Conservation (phyloP, 2,888 invertebrate genomes). For the Geotrupes spiniger region DNA sequence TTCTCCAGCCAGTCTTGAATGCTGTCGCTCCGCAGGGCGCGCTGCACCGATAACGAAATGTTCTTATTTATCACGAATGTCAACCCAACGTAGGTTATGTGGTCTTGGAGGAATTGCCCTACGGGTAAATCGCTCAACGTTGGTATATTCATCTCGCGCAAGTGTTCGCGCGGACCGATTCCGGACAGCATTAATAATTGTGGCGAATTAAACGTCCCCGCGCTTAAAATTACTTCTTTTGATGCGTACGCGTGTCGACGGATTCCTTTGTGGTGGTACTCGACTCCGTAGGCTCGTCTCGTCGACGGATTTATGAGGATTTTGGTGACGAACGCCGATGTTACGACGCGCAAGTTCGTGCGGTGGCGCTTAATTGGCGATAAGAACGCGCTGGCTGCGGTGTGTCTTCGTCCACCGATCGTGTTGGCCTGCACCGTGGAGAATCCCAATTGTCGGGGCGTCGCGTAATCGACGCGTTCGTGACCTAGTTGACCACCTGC, state of each 20-base stretch:
- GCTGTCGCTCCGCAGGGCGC: constrained; percentile 32
- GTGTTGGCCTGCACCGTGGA: constrained; percentile 51
- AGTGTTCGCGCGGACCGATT: constrained; percentile 61
- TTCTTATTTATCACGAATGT: constrained; percentile 55
- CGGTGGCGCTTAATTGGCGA: constrained; percentile 54
- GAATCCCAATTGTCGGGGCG: constrained; percentile 45
- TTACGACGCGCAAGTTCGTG: constrained; percentile 58
- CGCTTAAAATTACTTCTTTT: constrained; percentile 59
- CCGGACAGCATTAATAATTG: constrained; percentile 70
- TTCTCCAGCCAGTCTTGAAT: constrained; percentile 45
- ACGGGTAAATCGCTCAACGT: constrained; percentile 63
- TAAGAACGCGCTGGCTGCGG: constrained; percentile 60
- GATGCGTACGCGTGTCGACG: constrained; percentile 43
- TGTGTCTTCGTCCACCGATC: constrained; percentile 54
- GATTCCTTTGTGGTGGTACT: constrained; percentile 38
- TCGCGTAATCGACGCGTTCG: constrained; percentile 49
- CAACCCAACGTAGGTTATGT: constrained; percentile 60
- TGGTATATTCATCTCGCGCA: constrained; percentile 58
- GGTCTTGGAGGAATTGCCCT: constrained; percentile 67
- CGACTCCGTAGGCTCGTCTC: constrained; percentile 52
- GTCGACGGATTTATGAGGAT: constrained; percentile 53
- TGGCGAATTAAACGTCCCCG: constrained; percentile 75
- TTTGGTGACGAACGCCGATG: constrained; percentile 57
- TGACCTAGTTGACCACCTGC: constrained; percentile 50
- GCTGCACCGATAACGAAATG: constrained; percentile 27